Base-by-base conservation (phyloP, 2,113 vertebrate species). In the Melanotaenia duboulayi region DNA sequence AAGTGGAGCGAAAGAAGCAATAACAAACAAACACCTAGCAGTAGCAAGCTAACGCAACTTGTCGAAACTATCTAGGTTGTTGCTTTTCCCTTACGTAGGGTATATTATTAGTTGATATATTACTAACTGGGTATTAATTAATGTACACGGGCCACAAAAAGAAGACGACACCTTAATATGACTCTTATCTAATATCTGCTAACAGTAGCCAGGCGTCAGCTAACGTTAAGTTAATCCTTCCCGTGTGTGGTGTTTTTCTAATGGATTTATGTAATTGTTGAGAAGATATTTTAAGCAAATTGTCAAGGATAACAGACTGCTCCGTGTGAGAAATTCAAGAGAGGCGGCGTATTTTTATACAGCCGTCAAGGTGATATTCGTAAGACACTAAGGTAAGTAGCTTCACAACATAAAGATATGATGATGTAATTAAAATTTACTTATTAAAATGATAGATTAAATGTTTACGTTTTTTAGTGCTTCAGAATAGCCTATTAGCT, bases 21-120 rank as follows among this genome's bases (percentile, higher is more conserved):
- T 75, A 88, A 90, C 81, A 92, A 85, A 90, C 80, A 80, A 49
- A 68, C 28, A 48, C 46, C 22, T 65, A 79, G 25, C 56, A 8
- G 22, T 44, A 16, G 42, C 16, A 6, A 70, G 71, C 71, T 64
- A 77, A 65, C 56, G 22, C 7, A n/a, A 48, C 42, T 46, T 37
- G 17, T 16, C n/a, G 3, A 11, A 32, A n/a, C 19, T 7, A 37
- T 1, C 14, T 22, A 39, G 40, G 25, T 8, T 40, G n/a, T 22
- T 42, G 57, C 57, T 7, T 72, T 16, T 42, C 1, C 0, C 57
- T 48, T 7, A 6, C 49, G 9, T 35, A 25, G 2, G 25, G 25
- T 1, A 32, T 50, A 12, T 14, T 10, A 4, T n/a, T 4, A 0
- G 2, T 11, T 61, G 20, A 61, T 12, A 37, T n/a, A 56, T 10